A percentile compares a stretch with the other conserved stretches of the same genome.
phyloP scores from a whole-genome alignment of 2,888 invertebrate genomes.

The Sinotaia quadrata region DNA sequence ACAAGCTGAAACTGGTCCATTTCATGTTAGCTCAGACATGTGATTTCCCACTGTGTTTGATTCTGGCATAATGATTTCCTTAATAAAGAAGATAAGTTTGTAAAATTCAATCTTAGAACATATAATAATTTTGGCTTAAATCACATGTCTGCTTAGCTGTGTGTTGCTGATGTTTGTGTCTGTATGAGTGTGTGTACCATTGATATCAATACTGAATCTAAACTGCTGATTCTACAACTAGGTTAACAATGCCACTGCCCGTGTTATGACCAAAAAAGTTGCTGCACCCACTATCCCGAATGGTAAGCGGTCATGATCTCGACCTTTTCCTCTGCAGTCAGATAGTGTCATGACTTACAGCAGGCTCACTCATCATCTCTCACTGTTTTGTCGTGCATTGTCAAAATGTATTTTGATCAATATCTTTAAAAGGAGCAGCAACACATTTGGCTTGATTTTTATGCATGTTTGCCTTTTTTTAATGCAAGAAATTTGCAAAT shows the following conservation, averaged over 20 bases:
- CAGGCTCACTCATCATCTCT: not conserved
- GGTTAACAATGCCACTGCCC: slow-evolving; percentile 99
- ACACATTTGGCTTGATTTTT: not conserved
- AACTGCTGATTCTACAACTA: slow-evolving; percentile 72
- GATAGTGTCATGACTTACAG: slow-evolving; percentile 29
- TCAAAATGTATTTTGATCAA: not conserved
- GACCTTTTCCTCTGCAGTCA: not conserved
- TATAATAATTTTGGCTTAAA: too few species aligned
- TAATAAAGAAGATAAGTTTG: too few species aligned
- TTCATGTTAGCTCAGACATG: too few species aligned
- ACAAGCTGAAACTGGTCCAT: too few species aligned
- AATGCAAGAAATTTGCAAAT: not conserved
- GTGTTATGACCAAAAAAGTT: slow-evolving; percentile 97
- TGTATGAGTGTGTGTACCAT: slow-evolving; percentile 9
- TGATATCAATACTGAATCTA: slow-evolving; percentile 19
- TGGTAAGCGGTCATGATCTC: slow-evolving; percentile 57
- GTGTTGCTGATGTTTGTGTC: slow-evolving; percentile 2
- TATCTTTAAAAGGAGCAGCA: not conserved
- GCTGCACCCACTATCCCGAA: slow-evolving; percentile 66
- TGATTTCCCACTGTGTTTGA: too few species aligned
- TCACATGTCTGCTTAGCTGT: not conserved
- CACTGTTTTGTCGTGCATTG: not conserved
- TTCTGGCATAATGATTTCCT: too few species aligned
- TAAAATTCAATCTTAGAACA: not conserved
- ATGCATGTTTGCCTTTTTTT: not conserved